Base-by-base conservation (phyloP, 2,797 vertebrate species). In the Chaunax sp. region DNA sequence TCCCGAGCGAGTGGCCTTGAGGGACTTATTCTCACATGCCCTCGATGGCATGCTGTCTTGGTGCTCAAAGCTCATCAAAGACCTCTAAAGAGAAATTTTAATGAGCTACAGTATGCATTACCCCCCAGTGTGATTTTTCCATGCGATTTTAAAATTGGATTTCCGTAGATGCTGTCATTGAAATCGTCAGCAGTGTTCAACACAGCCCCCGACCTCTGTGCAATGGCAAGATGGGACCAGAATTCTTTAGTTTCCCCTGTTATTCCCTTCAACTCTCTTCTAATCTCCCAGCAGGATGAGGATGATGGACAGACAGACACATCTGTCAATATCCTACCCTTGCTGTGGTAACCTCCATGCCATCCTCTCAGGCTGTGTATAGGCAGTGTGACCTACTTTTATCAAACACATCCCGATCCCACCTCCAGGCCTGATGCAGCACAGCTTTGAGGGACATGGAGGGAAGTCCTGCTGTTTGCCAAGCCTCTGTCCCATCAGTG, bases 361-460 rank as follows among this genome's bases (percentile, higher is more conserved):
- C 72, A 73, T 81, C 77, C 77, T 89, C 73, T 61, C 78, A 61
- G 82, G 85, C 83, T 81, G 56, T 79, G 55, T 89, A 83, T 84
- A 85, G 84, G 67, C 71, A 80, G 61, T 41, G 52, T 90, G 90
- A 92, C 90, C 89, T 89, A 89, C 87, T 90, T 89, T 84, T 82
- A 90, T 90, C 86, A 85, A n/a, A 65, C 71, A 64, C 60, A 15
- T 89, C 80, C 77, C 71, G 25, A 72, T 82, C 82, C 75, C 77
- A 80, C 75, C 86, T 89, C 69, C 70, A 75, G 83, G 83, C 80
- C 78, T 84, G 74, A 81, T 81, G 77, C 54, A 25, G 71, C 74
- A 69, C 26, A 67, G 81, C 89, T 89, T 66, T 58, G 53, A 83
- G 86, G 83, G 78, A 86, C 65, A 7, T 63, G 72, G 62, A 75